Percentiles rank a stretch among this genome's conserved stretches.
Conservation (phyloP, 2,888 invertebrate genomes). For the Eupeodes luniger region DNA sequence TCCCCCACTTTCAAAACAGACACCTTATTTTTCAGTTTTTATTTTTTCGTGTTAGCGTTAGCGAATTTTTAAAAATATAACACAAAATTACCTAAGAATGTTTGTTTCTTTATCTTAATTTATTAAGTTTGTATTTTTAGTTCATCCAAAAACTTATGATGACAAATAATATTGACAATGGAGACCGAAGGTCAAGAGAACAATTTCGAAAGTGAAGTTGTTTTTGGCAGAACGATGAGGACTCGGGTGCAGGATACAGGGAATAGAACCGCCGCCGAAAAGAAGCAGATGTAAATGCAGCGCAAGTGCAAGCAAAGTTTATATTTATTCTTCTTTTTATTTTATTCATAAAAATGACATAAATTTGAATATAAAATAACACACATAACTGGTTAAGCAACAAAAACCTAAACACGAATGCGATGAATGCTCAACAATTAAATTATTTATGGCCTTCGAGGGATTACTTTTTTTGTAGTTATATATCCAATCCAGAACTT, state of each 20-base stretch:
- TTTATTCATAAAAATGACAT: background rate
- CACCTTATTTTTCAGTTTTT: constrained; percentile 12
- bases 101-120: constrained; percentile 24
- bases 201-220: background rate
- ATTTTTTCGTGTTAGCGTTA: constrained; percentile 35
- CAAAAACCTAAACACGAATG: background rate
- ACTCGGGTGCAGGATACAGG: background rate
- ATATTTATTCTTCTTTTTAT: background rate
- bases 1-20: background rate
- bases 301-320: background rate
- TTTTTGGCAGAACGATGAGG: background rate
- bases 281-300: background rate
- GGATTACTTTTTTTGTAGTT: background rate
- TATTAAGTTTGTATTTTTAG: background rate
- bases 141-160: background rate
- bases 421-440: constrained; percentile 14
- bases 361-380: constrained; percentile 10
- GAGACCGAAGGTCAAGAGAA: background rate
- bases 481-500: background rate
- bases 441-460: constrained; percentile 47
- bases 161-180: background rate
- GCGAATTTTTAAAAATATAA: constrained; percentile 54
- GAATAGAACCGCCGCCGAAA: background rate
- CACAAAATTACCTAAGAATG: constrained; percentile 56
- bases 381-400: constrained; percentile 53